These are phyloP conservation scores for Tetranychus truncatus DNA, from an alignment of 2,888 invertebrate species.

Conservation along the genomic window DNA sequence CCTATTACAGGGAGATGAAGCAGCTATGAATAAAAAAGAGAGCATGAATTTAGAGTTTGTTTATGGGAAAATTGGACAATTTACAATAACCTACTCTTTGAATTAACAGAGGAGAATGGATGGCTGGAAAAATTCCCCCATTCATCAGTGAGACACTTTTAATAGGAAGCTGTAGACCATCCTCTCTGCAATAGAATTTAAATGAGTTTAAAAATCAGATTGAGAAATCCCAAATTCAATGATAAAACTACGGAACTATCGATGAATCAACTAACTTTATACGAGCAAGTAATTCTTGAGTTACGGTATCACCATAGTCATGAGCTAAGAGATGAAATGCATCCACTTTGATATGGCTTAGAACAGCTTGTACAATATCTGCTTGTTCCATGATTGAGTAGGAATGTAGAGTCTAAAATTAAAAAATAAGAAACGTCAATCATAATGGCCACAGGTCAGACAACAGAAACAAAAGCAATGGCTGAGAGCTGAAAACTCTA, in stretches of 20 bases:
- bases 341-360: conserved; percentile 27
- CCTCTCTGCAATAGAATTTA: conserved; percentile 11
- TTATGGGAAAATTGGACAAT: no score
- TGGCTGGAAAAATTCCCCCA: conserved; percentile 29
- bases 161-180: conserved; percentile 17
- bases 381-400: conserved; percentile 33
- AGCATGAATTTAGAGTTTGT: not conserved
- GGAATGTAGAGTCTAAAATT: conserved; percentile 25
- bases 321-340: conserved; percentile 32
- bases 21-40: conserved; percentile 15
- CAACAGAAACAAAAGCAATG: not conserved
- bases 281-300: conserved; percentile 32
- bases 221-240: no score
- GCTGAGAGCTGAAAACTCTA: not conserved
- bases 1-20: conserved; percentile 23
- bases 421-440: not conserved
- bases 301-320: conserved; percentile 34
- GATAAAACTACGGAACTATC: no score
- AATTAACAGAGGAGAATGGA: conserved; percentile 24
- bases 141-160: conserved; percentile 29
- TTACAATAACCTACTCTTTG: conserved; percentile 23
- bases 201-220: not conserved
- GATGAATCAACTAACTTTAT: conserved; percentile 19
- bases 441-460: not conserved
- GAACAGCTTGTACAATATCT: conserved; percentile 30